Evolutionary conservation across 2,797 vertebrate species (phyloP).

Genomic region (Tympanoctomys barrerae): DNA sequence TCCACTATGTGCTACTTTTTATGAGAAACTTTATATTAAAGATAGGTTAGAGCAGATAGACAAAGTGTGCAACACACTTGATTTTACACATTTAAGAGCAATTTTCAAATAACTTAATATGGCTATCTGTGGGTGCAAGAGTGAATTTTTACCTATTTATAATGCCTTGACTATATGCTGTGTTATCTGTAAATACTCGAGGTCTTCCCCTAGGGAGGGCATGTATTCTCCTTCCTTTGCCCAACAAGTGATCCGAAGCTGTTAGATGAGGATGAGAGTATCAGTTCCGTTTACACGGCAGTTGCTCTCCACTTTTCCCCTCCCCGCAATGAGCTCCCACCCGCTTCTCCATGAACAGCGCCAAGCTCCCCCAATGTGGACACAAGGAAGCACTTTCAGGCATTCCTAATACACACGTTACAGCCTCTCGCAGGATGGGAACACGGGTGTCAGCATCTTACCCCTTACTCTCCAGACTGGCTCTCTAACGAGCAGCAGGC

Average conservation of each 20-base stretch:
- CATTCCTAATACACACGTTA: constrained; percentile 71
- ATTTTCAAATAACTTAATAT: constrained; percentile 18
- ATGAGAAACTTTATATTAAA: background rate
- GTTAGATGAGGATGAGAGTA: background rate
- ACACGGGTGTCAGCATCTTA: constrained; percentile 83
- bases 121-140: background rate
- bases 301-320: background rate
- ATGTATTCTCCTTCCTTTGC: background rate
- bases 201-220: background rate
- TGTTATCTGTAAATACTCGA: background rate
- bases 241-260: background rate
- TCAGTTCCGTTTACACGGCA: background rate
- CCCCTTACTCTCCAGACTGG: constrained; percentile 69
- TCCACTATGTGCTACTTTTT: background rate
- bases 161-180: background rate
- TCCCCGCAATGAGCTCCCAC: background rate
- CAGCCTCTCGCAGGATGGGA: constrained; percentile 68
- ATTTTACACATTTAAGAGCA: background rate
- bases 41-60: background rate
- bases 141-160: background rate
- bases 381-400: constrained; percentile 80
- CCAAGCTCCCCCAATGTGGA: background rate
- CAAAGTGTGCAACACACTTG: background rate
- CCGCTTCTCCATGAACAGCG: background rate
- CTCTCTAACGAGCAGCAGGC: constrained; percentile 78